Base-by-base conservation (phyloP, 2,113 vertebrate genomes). In the Toxotes jaculatrix region DNA sequence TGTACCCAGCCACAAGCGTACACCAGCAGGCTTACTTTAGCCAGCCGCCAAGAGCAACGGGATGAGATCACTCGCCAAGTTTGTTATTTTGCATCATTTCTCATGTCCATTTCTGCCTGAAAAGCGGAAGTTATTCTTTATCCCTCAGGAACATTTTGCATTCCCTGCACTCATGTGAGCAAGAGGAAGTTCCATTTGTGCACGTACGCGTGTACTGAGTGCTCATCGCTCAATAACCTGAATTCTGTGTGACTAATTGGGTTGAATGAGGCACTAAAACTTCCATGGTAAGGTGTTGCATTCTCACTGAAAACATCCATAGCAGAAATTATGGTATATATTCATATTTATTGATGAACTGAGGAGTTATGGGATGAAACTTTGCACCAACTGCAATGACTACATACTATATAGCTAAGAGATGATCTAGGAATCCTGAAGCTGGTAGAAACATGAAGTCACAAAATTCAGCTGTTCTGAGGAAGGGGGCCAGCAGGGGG, bases 41-140 rank as follows among this genome's bases (percentile, higher is more conserved):
- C 84, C 64, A 21, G 47, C 67, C 17, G 80, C 82, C 87, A 91
- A 75, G 36, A 88, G 74, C 85, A 89, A 81, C 80, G 76, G 79
- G n/a, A 79, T 93, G 93, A 93, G 74, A 88, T 91, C 89, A 92
- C 80, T 68, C 34, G 27, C 84, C 3, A 27, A 5, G 49, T 69
- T 65, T 80, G 60, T 78, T 82, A 82, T 79, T 90, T 78, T 79
- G 70, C 74, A 70, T 90, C 57, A 80, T 74, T 80, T 74, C 67
- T 61, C 49, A 68, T 7, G 8, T 88, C 88, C 86, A 89, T 92
- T 91, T 91, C 74, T 76, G 83, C 64, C 40, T 3, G 1, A 65
- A 83, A 86, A 86, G 38, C 14, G 73, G 91, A 93, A 89, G 89
- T 90, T 55, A 8, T 74, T 74, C 56, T 87, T 88, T 45, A 51